Percentiles rank a stretch among this genome's conserved stretches.
phyloP scores from a whole-genome alignment of 2,113 vertebrate genomes.

The Bubalus kerabau region DNA sequence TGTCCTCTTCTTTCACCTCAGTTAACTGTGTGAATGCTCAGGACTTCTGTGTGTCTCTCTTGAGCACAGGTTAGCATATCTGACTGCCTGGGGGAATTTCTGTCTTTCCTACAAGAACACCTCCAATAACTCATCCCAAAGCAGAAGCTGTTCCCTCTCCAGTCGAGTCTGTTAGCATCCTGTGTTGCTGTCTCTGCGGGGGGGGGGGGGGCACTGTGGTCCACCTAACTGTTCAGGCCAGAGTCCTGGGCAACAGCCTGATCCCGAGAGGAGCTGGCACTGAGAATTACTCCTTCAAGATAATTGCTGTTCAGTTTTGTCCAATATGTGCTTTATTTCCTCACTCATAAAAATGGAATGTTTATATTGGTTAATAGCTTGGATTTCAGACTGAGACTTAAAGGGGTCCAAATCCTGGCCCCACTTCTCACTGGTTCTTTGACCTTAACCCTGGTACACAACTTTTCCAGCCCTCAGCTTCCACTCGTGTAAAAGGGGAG shows the following conservation, averaged over 20 bases:
- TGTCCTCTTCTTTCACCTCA: background rate
- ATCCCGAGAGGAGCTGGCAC: background rate
- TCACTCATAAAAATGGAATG: background rate
- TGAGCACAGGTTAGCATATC: background rate
- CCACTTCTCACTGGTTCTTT: background rate
- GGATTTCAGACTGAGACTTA: background rate
- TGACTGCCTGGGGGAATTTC: background rate
- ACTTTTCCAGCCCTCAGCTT: background rate
- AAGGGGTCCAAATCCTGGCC: background rate
- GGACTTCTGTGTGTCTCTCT: background rate
- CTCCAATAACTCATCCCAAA: background rate
- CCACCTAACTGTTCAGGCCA: background rate
- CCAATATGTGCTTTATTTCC: background rate
- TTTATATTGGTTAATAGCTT: background rate
- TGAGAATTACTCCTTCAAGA: slow-evolving; percentile 8
- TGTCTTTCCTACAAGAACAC: background rate
- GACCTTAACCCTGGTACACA: background rate
- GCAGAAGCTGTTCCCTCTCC: background rate
- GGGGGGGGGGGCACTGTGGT: background rate
- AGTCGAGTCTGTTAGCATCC: background rate
- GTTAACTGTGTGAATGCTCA: background rate
- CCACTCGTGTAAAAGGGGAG: background rate
- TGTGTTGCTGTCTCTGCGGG: background rate
- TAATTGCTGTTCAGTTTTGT: background rate
- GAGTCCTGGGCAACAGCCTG: background rate